Base-by-base conservation (phyloP, 1,140 invertebrate genomes). In the Zaprionus gabonicus region DNA sequence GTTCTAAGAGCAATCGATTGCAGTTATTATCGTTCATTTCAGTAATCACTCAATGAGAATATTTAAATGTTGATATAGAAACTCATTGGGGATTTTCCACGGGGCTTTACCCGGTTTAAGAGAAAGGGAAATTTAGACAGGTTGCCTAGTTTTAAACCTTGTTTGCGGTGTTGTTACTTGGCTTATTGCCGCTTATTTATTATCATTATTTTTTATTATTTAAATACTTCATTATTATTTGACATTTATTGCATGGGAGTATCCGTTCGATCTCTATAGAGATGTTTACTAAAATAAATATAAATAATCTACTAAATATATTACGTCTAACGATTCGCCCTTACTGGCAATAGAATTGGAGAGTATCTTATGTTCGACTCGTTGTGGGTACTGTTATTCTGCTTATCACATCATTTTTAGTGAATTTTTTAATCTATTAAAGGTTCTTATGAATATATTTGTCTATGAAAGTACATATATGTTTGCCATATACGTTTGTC, bases 371-470 rank as follows among this genome's bases (percentile, higher is more conserved):
- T 25, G 4, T 25, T 51, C 46, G n/a, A 17, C 6, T 7, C n/a
- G 2, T 7, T 44, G 10, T 15, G 13, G 13, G 3, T 6, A 15
- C 5, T 44, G 6, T n/a, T 2, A 44, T 9, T 44, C n/a, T 46
- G 46, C 23, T 51, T 25, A 51, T 20, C 46, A 23, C 23, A 51
- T 51, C 46, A 25, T 25, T 51, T 51, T 51, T 20, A 25, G 20
- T 51, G 46, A 51, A 51, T 51, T 51, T 25, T 51, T 10, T 51
- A 51, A 51, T 51, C 46, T 51, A 51, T 25, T 51, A 51, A 51
- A 51, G 46, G 10, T 49, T 51, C 41, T n/a, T 7, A 17, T 17
- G n/a, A 13, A 5, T 46, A 13, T 46, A 9, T 17, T 46, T 46
- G 41, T 46, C 41, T 46, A 46, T 46, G n/a, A 17, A 46, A 46